These are phyloP conservation scores for Datnioides undecimradiatus DNA, from an alignment of 2,113 vertebrate genomes.

Conservation along the genomic window DNA sequence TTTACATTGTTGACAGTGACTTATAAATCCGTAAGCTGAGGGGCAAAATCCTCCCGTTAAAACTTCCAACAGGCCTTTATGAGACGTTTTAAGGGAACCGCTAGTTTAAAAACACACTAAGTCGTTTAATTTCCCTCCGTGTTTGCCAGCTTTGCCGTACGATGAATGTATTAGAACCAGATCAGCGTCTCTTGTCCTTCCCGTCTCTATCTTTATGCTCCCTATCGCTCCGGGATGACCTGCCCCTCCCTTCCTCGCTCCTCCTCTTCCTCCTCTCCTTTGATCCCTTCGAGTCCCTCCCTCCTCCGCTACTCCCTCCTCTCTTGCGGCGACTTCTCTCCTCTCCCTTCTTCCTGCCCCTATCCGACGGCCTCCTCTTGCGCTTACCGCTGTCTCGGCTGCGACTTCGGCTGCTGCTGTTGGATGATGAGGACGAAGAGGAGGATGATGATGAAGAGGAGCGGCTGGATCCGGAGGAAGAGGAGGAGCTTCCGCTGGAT, in stretches of 20 bases:
- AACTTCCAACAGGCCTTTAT: neutral
- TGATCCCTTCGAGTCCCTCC: constrained; percentile 86
- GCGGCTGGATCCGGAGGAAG: constrained; percentile 86
- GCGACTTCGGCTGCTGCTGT: constrained; percentile 88
- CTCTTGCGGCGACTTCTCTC: constrained; percentile 92
- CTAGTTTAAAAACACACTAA: constrained; percentile 43
- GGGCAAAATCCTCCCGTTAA: neutral
- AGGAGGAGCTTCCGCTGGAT: constrained; percentile 88
- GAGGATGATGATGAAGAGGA: constrained; percentile 88
- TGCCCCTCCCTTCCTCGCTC: constrained; percentile 90
- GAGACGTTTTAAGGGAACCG: neutral
- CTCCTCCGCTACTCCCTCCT: constrained; percentile 87
- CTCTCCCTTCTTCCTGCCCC: constrained; percentile 87
- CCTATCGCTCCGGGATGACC: constrained; percentile 89
- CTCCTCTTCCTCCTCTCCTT: constrained; percentile 94
- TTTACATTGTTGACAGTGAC: neutral
- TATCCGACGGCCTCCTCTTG: constrained; percentile 83
- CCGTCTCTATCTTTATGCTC: constrained; percentile 96
- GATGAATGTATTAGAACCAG: neutral
- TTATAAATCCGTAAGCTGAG: neutral
- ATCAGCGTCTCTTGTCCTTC: constrained; percentile 96
- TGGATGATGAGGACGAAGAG: constrained; percentile 90
- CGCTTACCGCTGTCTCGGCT: constrained; percentile 87
- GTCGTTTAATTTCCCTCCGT: neutral
- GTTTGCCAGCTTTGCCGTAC: neutral